Conservation (phyloP, 1,140 invertebrate species). For the Camponotus floridanus region DNA sequence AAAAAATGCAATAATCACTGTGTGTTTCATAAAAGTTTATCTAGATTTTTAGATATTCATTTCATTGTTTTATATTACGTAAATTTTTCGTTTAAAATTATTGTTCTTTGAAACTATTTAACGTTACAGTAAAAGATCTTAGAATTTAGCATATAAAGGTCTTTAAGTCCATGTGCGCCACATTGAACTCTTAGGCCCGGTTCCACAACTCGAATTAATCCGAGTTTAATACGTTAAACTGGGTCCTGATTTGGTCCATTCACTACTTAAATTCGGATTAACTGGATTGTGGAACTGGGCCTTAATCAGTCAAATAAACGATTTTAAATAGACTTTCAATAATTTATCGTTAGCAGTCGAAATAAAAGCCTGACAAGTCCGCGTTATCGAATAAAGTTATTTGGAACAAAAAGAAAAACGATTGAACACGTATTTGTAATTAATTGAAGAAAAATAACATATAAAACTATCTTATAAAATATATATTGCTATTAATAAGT, state of each 20-base stretch:
- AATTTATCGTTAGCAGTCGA: background rate
- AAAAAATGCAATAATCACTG: too few species aligned
- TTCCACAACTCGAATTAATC: too few species aligned
- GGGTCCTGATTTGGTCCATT: too few species aligned
- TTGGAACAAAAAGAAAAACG: background rate
- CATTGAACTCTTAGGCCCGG: constrained; percentile 37
- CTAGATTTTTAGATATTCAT: constrained; percentile 7
- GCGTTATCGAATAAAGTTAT: background rate
- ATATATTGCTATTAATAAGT: background rate
- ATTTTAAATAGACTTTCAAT: constrained; percentile 5
- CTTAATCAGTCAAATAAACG: constrained; percentile 44
- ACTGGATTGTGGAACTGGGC: too few species aligned
- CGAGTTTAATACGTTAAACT: too few species aligned
- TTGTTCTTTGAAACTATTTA: background rate
- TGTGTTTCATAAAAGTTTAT: background rate
- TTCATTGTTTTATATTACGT: background rate
- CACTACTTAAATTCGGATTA: too few species aligned
- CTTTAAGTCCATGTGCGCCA: constrained; percentile 12
- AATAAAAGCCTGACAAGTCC: background rate
- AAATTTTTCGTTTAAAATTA: background rate
- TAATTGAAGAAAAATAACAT: background rate
- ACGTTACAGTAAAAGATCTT: background rate
- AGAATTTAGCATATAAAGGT: background rate
- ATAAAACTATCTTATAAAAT: background rate
- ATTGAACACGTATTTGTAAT: background rate